These are phyloP conservation scores for Vulpes vulpes DNA, from an alignment of 2,113 vertebrate species.

Conservation along the genomic window DNA sequence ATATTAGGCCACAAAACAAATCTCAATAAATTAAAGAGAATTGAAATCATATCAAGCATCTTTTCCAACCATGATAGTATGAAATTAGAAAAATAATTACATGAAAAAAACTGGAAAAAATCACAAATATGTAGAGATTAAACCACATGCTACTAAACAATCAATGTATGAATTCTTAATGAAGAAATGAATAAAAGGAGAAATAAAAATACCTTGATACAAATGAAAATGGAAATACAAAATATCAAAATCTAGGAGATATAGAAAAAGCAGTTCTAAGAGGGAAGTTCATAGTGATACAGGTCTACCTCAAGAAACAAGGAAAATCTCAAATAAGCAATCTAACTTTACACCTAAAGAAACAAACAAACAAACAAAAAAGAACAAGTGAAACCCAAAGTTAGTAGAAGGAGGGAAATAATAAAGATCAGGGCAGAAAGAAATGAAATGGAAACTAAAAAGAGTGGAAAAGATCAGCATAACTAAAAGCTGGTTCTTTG, in stretches of 20 bases:
- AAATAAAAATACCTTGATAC: too few relatives aligned
- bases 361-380: background rate
- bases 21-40: background rate
- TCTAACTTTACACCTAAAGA: background rate
- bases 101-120: background rate
- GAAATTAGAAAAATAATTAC: background rate
- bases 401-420: background rate
- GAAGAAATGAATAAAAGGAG: background rate
- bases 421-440: background rate
- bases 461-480: background rate
- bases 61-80: background rate
- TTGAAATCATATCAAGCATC: background rate
- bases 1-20: background rate
- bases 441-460: background rate
- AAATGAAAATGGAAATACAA: background rate
- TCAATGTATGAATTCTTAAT: background rate
- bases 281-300: background rate
- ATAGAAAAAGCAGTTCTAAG: background rate
- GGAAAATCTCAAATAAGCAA: background rate
- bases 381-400: background rate
- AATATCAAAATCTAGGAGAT: background rate
- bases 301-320: background rate
- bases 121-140: background rate
- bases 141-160: background rate
- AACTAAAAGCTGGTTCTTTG: background rate